Evolutionary conservation across 1,140 invertebrate genomes (phyloP), one percentile per base, ranked within the genome.

Genomic region (Spodoptera frugiperda): DNA sequence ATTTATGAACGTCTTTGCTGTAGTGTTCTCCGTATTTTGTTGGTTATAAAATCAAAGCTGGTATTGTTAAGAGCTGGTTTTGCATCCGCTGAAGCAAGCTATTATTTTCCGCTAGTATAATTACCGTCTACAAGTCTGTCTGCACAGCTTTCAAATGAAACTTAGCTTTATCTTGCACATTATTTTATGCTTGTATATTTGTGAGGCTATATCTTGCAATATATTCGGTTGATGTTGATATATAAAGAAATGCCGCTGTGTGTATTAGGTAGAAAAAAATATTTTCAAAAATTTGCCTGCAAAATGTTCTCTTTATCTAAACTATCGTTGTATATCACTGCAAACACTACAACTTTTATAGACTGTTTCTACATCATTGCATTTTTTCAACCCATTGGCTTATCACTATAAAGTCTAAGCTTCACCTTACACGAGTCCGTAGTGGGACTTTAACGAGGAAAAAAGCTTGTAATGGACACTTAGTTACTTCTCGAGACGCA

Each of bases 311-410:
- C 1, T 39, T 6, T 3, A 57, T 4, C 21, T 57, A 5, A 30
- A 30, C 21, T 57, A 30, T 3, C 54, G 12, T 14, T 63, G 44
- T 44, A 17, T 44, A 44, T 44, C 15, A 17, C 33, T 15, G 4
- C 17, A 33, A 19, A 48, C 14, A 8, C 10, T 48, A 65, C 44
- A 14, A 19, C 17, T 11, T 67, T 21, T 25, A 46, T 12, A 19
- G 21, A 49, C 19, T 49, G 54, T 21, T 67, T 67, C 63, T 48
- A 67, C 17, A 25, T 30, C 63, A 15, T 25, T 67, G 63, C 63
- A 21, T 30, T 67, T 67, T 67, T 67, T 67, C 63, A 67, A 67
- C 63, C 44, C 63, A 67, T 67, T 67, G 19, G 63, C 63, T 67
- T 67, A 67, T 67, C 63, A 49, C 39, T 25, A 49, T n/a, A 25